Conservation (phyloP, 2,113 vertebrate species). For the Strix uralensis region DNA sequence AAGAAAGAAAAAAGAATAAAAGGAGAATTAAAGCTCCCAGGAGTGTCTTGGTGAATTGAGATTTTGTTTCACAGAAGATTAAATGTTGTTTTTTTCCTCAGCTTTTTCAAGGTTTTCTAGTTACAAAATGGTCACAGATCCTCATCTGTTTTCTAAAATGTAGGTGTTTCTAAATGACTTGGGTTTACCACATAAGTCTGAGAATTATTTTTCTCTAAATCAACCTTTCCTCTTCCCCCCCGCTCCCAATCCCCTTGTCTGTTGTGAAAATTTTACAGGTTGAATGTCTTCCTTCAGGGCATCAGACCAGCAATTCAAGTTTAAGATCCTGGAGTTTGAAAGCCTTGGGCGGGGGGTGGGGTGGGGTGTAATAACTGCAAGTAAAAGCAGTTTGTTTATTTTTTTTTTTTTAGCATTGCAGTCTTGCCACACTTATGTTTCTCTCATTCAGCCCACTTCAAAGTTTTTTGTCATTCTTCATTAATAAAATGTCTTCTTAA, state of each 20-base stretch:
- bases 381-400: neutral
- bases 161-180: neutral
- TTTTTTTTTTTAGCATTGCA: neutral
- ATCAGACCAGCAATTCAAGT: conserved; percentile 1
- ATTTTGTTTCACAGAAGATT: neutral
- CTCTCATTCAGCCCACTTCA: neutral
- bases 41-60: neutral
- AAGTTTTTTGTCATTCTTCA: neutral
- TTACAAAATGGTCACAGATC: neutral
- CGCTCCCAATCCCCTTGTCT: neutral
- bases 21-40: neutral
- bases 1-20: neutral
- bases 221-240: too few species aligned
- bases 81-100: neutral
- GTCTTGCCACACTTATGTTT: neutral
- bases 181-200: neutral
- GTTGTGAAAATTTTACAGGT: neutral
- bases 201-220: neutral
- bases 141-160: neutral
- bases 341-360: neutral
- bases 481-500: conserved; percentile 1
- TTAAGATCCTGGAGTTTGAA: neutral
- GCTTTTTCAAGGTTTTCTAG: neutral
- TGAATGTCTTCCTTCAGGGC: neutral
- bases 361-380: neutral